Evolutionary conservation across 1,140 invertebrate species (phyloP).

Genomic region (Diorhabda carinulata): DNA sequence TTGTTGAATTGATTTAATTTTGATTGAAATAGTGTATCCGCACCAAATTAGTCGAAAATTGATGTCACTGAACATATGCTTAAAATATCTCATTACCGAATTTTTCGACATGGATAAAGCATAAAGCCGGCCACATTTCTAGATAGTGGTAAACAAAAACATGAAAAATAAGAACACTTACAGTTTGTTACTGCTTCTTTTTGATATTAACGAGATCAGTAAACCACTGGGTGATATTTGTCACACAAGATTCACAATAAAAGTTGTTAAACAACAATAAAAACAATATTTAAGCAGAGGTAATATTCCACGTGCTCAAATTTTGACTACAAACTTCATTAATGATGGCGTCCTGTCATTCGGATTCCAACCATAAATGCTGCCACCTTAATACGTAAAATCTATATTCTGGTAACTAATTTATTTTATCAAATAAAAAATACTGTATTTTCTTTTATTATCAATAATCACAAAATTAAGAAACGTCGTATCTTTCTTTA

Average conservation of each 20-base stretch:
- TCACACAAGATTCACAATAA: slow-evolving; percentile 20
- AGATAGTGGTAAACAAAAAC: not conserved
- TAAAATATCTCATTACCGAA: not conserved
- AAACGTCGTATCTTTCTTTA: too few relatives aligned
- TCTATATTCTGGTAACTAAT: too few relatives aligned
- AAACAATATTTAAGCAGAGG: slow-evolving; percentile 16
- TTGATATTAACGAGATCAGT: slow-evolving; percentile 17
- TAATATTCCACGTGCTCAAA: slow-evolving; percentile 30
- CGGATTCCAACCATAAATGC: not conserved
- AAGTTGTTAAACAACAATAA: slow-evolving; percentile 5
- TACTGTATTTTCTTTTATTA: too few relatives aligned
- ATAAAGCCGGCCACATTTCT: not conserved
- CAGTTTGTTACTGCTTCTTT: slow-evolving; percentile 22
- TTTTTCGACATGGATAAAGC: not conserved
- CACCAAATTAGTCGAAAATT: too few relatives aligned
- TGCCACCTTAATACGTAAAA: not conserved
- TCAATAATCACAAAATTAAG: too few relatives aligned
- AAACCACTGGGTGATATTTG: slow-evolving; percentile 11
- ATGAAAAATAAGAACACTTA: slow-evolving; percentile 23
- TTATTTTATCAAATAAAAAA: too few relatives aligned
- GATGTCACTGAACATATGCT: not conserved
- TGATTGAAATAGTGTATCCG: too few relatives aligned
- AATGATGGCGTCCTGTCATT: slow-evolving; percentile 22
- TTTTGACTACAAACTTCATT: slow-evolving; percentile 19
- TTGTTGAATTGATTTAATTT: too few relatives aligned